Evolutionary conservation across 2,113 vertebrate species (phyloP).

Genomic region (Ameiurus melas): DNA sequence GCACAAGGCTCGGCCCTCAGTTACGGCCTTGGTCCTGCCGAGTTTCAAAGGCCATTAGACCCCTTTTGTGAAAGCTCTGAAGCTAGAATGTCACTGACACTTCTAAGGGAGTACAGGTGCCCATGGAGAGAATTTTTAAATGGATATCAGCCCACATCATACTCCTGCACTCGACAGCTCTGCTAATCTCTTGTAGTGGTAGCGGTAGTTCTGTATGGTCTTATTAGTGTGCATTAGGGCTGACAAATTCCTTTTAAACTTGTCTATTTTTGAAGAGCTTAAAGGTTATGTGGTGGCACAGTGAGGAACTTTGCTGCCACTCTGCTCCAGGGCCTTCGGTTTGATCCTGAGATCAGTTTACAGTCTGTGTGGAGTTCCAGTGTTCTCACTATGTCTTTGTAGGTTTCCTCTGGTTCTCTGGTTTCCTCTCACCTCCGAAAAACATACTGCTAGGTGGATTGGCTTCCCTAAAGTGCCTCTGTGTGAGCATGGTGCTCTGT

Average conservation of each 20-base stretch:
- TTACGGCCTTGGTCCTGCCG: slow-evolving; percentile 39
- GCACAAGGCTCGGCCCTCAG: slow-evolving; percentile 38
- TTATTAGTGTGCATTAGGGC: neutral
- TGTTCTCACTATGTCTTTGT: neutral
- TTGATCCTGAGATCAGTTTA: neutral
- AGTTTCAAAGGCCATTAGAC: slow-evolving; percentile 40
- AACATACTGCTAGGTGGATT: neutral
- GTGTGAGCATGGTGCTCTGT: neutral
- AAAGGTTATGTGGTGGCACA: neutral
- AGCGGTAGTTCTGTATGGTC: slow-evolving; percentile 6
- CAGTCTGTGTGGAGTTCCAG: neutral
- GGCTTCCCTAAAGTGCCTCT: neutral
- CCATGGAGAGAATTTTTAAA: slow-evolving; percentile 26
- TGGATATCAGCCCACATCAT: slow-evolving; percentile 27
- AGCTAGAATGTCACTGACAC: slow-evolving; percentile 50
- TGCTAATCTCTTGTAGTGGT: neutral
- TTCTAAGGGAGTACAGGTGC: slow-evolving; percentile 35
- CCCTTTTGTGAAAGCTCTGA: slow-evolving; percentile 40
- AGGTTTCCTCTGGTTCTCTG: neutral
- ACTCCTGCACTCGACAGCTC: neutral
- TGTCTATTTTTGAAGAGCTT: neutral
- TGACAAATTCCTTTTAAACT: neutral
- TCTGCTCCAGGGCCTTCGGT: neutral
- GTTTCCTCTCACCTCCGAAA: neutral
- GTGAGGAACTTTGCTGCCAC: neutral